Percentiles rank a stretch among this genome's conserved stretches.
These are phyloP conservation scores for Tachina grossa DNA, from an alignment of 2,888 invertebrate species.

Conservation along the genomic window DNA sequence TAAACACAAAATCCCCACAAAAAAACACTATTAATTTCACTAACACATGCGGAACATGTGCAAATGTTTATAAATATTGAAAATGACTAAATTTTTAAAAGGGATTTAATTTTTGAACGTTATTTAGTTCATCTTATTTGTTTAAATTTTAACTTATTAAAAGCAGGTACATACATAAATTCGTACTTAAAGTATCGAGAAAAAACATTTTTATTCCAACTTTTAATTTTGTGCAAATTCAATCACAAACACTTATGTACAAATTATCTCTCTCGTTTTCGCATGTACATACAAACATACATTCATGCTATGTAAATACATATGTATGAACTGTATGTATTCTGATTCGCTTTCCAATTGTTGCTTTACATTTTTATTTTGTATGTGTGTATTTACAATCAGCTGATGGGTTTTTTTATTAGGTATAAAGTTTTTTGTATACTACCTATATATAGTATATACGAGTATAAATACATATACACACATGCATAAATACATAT, in stretches of 20 bases:
- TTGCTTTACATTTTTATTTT: constrained; percentile 54
- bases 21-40: constrained; percentile 17
- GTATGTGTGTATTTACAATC: constrained; percentile 52
- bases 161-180: too few species aligned
- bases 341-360: constrained; percentile 53
- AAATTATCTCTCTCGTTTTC: background rate
- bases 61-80: constrained; percentile 68
- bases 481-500: background rate
- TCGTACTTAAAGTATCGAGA: too few species aligned
- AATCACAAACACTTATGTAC: background rate
- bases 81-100: constrained; percentile 66
- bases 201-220: too few species aligned
- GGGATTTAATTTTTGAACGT: too few species aligned
- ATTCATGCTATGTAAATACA: background rate
- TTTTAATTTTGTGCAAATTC: constrained; percentile 26
- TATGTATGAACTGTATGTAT: background rate
- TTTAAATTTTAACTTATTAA: too few species aligned
- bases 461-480: background rate
- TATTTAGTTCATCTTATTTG: too few species aligned
- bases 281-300: background rate
- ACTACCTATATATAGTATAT: constrained; percentile 24
- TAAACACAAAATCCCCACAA: constrained; percentile 8
- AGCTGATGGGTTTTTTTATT: constrained; percentile 71
- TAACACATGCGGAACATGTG: constrained; percentile 12
- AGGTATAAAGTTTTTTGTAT: constrained; percentile 63